These are phyloP conservation scores for Siniperca chuatsi DNA, from an alignment of 2,113 vertebrate genomes.

Conservation along the genomic window DNA sequence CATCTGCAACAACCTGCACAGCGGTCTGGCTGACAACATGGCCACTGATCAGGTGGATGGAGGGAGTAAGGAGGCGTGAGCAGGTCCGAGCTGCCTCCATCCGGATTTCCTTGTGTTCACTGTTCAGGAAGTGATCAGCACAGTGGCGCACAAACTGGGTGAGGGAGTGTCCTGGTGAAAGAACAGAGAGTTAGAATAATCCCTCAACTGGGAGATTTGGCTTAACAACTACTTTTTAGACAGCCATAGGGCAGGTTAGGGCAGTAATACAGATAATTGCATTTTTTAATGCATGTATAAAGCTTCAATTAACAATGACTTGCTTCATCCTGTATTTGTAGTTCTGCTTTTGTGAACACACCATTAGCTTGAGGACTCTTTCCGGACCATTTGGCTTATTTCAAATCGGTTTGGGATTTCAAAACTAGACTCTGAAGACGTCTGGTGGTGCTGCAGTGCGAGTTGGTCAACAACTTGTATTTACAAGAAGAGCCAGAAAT, in stretches of 20 bases:
- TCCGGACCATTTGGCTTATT: neutral
- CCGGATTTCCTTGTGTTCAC: slow-evolving; percentile 97
- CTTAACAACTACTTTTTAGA: neutral
- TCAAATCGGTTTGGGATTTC: neutral
- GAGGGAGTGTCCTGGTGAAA: slow-evolving; percentile 92
- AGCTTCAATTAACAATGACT: neutral
- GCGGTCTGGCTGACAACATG: slow-evolving; percentile 98
- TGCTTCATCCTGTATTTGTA: neutral
- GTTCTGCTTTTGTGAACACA: neutral
- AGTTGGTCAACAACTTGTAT: neutral
- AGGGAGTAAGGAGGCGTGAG: slow-evolving; percentile 95
- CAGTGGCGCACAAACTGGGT: slow-evolving; percentile 99
- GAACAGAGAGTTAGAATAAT: neutral
- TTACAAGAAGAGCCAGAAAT: neutral
- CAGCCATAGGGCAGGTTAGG: neutral
- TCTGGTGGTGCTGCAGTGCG: neutral
- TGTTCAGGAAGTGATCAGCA: slow-evolving; percentile 98
- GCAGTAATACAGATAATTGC: neutral
- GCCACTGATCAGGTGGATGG: slow-evolving; percentile 94
- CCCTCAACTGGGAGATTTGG: neutral
- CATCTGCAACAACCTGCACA: slow-evolving; percentile 97
- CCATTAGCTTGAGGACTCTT: neutral
- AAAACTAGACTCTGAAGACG: neutral
- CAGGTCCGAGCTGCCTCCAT: slow-evolving; percentile 98
- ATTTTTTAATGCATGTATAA: neutral